Base-by-base conservation (phyloP, 2,888 invertebrate genomes). In the Thelaira solivaga region DNA sequence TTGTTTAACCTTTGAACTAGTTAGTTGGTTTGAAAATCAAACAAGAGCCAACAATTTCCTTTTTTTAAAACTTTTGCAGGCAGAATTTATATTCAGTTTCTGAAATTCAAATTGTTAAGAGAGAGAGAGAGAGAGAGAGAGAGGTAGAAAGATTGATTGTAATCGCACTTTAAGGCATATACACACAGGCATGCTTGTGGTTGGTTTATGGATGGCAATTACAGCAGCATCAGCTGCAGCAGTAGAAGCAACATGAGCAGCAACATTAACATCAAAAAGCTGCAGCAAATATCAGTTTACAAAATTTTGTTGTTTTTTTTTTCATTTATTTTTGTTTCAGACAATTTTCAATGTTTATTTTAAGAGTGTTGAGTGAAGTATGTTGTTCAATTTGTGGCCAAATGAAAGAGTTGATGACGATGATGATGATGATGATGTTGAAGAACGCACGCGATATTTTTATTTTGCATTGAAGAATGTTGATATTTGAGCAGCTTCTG, bases 1-100 rank as follows among this genome's bases (percentile, higher is more conserved):
- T 82, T 82, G 82, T 82, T 81, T 83, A 83, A 83, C 82, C 83
- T 83, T 81, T 83, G 69, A 82, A 83, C 82, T 80, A 74, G 51
- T 53, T 61, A 20, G 45, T 59, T 62, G 16, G 29, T 34, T 59
- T 31, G 55, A 18, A 68, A 29, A 10, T 49, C 11, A 45, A 2
- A 29, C 7, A 31, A 29, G n/a, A 16, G 31, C n/a, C 24, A 55
- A 51, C 22, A 34, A 29, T 41, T 36, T 22, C 18, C 49, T 16
- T 26, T 51, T 31, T 64, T 29, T 73, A 34, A 34, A 55, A 57
- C 31, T 31, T 69, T 45, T 18, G 18, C 45, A 61, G 59, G 39
- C 18, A 61, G 43, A 45, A 57, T 72, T 72, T 29, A 4, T 55
- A 24, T 45, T 7, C 39, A 41, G 57, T 43, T 51, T 51, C 31